Evolutionary conservation across 2,888 invertebrate species (phyloP).

Genomic region (Platycnemis pennipes): DNA sequence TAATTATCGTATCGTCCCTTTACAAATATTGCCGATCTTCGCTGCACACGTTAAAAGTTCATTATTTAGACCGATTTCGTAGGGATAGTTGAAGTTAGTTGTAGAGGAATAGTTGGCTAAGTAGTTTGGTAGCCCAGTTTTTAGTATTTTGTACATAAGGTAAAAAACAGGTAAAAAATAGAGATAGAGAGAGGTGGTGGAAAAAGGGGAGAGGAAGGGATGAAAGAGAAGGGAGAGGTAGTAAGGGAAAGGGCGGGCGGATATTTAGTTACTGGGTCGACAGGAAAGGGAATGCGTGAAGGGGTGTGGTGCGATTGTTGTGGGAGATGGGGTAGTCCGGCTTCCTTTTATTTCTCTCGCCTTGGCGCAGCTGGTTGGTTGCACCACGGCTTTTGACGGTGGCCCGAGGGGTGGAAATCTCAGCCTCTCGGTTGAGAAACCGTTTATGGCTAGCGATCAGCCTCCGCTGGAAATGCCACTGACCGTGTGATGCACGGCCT

Average conservation of each 20-base stretch:
- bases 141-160: no score
- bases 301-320: conserved; percentile 1
- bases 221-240: neutral
- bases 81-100: no score
- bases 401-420: neutral
- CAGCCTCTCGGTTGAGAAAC: neutral
- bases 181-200: neutral
- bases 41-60: no score
- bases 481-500: neutral
- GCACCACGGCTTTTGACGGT: neutral
- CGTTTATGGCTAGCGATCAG: neutral
- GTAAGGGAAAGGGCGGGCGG: neutral
- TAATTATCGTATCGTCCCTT: no score
- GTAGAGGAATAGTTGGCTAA: no score
- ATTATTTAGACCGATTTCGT: no score
- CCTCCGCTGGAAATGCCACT: neutral
- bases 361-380: neutral
- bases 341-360: neutral
- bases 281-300: neutral
- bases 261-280: conserved; percentile 3
- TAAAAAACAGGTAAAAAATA: no score
- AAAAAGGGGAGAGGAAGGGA: neutral
- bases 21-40: no score
- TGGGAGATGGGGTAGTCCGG: neutral
- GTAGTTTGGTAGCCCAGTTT: no score